A percentile compares a stretch with the other conserved stretches of the same genome.
Evolutionary conservation across 2,888 invertebrate species (phyloP).

Genomic region (Drosophila infuscata): DNA sequence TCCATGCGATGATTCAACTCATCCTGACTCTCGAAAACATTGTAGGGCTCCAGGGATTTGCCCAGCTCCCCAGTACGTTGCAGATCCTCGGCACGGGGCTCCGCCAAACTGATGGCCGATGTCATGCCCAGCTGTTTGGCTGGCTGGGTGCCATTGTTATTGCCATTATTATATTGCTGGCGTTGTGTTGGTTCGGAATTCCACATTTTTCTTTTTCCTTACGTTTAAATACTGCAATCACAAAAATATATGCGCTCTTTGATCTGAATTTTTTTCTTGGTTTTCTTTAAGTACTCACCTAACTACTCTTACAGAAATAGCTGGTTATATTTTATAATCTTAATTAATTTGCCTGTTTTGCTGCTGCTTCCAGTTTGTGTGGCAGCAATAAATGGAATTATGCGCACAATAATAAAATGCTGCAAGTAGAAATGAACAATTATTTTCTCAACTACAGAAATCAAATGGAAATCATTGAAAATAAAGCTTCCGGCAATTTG

Average conservation of each 20-base stretch:
- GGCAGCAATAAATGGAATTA: constrained; percentile 68
- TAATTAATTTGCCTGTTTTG: constrained; percentile 45
- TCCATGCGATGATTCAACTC: constrained; percentile 96
- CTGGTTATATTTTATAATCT: constrained; percentile 25
- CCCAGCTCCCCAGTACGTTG: constrained; percentile 90
- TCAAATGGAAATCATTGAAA: constrained; percentile 5
- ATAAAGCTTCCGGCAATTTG: constrained; percentile 30
- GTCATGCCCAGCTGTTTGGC: constrained; percentile 92
- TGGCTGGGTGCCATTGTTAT: constrained; percentile 68
- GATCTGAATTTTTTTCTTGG: accelerated
- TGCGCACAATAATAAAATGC: constrained; percentile 75
- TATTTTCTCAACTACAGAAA: constrained; percentile 9
- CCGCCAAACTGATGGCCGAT: constrained; percentile 95
- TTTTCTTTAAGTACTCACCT: constrained; percentile 44
- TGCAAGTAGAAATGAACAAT: constrained; percentile 33
- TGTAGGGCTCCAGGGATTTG: constrained; percentile 92
- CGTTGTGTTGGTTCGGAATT: constrained; percentile 82
- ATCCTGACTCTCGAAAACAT: constrained; percentile 95
- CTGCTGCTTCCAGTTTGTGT: constrained; percentile 33
- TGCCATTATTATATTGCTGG: constrained; percentile 80
- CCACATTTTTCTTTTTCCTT: constrained; percentile 82
- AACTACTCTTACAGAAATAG: constrained; percentile 47
- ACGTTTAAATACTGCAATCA: constrained; percentile 50
- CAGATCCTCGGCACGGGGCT: constrained; percentile 90
- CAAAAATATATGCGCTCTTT: background rate